Evolutionary conservation across 2,888 invertebrate genomes (phyloP).

Genomic region (Bellardia pandia): DNA sequence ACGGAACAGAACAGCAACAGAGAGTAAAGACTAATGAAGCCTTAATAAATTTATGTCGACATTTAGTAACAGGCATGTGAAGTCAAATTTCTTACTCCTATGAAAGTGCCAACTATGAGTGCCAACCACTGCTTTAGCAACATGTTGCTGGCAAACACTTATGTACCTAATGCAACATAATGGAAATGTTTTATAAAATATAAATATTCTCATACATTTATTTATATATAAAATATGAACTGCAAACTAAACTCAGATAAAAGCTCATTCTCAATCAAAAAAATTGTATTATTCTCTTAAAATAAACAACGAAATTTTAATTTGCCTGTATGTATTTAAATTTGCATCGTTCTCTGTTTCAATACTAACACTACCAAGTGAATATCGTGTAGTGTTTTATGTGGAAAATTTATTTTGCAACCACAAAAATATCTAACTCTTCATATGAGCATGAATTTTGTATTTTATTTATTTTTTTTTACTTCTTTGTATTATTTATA

Average conservation of each 20-base stretch:
- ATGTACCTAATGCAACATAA: too few relatives aligned
- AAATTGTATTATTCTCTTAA: background rate
- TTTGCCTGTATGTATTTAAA: conserved; percentile 23
- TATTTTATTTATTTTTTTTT: background rate
- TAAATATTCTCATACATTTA: too few relatives aligned
- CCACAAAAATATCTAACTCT: background rate
- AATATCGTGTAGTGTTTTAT: conserved; percentile 3
- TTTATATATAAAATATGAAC: too few relatives aligned
- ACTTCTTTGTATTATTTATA: conserved; percentile 60
- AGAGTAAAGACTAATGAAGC: too few relatives aligned
- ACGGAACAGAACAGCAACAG: too few relatives aligned
- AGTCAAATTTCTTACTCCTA: too few relatives aligned
- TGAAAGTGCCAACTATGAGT: too few relatives aligned
- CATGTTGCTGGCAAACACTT: background rate
- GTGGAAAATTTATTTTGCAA: conserved; percentile 22
- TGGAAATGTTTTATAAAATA: too few relatives aligned
- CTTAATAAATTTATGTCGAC: too few relatives aligned
- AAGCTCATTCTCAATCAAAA: background rate
- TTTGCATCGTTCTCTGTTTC: background rate
- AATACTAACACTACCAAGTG: background rate
- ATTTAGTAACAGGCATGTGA: too few relatives aligned
- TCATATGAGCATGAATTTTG: background rate
- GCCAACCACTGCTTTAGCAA: background rate
- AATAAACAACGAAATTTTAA: background rate
- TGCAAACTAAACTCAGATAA: background rate